These are phyloP conservation scores for Drosophila serrata DNA, from an alignment of 1,140 invertebrate genomes.

Conservation along the genomic window DNA sequence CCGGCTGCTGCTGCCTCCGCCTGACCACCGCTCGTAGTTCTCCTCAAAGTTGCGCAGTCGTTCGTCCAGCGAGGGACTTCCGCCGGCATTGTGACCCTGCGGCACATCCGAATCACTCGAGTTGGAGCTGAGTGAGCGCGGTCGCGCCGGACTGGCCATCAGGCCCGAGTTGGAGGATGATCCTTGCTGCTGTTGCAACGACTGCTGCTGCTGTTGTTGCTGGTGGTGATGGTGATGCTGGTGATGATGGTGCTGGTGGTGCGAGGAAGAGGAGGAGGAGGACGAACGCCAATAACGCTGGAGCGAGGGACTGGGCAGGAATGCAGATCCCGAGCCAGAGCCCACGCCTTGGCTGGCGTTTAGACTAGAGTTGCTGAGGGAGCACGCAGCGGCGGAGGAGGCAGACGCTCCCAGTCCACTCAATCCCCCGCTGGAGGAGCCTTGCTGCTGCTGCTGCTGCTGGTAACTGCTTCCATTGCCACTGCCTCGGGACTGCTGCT, in stretches of 20 bases:
- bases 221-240: conserved; percentile 76
- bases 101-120: conserved; percentile 87
- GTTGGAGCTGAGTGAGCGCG: conserved; percentile 88
- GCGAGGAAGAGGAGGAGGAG: conserved; percentile 71
- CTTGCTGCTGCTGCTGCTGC: conserved; percentile 38
- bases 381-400: conserved; percentile 23
- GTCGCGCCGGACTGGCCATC: conserved; percentile 87
- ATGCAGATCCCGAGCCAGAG: conserved; percentile 49
- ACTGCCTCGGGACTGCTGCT: conserved; percentile 23
- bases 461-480: conserved; percentile 35
- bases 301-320: conserved; percentile 72
- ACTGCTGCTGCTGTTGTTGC: conserved; percentile 47
- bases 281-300: conserved; percentile 77
- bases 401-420: conserved; percentile 9
- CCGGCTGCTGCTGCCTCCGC: conserved; percentile 87
- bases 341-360: conserved; percentile 49
- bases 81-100: conserved; percentile 86
- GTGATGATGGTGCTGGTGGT: conserved; percentile 76
- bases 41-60: conserved; percentile 95
- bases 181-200: conserved; percentile 39
- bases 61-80: conserved; percentile 92
- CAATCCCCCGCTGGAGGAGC: conserved; percentile 15
- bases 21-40: conserved; percentile 96
- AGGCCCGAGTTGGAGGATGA: conserved; percentile 54
- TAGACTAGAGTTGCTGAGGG: conserved; percentile 83